Evolutionary conservation across 2,113 vertebrate genomes (phyloP).

Genomic region (Brachionichthys hirsutus): DNA sequence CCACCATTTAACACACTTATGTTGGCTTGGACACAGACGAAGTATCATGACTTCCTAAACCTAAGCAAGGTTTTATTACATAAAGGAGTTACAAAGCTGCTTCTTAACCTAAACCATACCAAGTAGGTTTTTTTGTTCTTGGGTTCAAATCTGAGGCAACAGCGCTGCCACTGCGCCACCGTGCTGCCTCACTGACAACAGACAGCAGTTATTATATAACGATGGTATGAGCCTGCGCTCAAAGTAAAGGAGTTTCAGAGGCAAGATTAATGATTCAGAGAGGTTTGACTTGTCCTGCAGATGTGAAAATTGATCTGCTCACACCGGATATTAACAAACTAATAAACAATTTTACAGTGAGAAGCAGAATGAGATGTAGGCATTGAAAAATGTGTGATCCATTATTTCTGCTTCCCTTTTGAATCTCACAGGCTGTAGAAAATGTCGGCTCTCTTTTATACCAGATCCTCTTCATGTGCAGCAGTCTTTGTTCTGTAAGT

Average conservation of each 20-base stretch:
- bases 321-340: constrained; percentile 22
- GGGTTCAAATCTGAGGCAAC: too few species aligned
- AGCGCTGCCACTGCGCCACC: too few species aligned
- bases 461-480: constrained; percentile 21
- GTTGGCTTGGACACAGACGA: too few species aligned
- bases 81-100: too few species aligned
- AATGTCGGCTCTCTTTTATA: constrained; percentile 22
- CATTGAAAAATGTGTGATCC: constrained; percentile 11
- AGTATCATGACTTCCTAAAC: too few species aligned
- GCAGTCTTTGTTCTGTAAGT: constrained; percentile 42
- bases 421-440: constrained; percentile 26
- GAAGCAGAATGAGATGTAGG: neutral
- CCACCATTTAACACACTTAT: too few species aligned
- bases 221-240: constrained; percentile 20
- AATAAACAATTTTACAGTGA: constrained; percentile 30
- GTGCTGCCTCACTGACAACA: constrained; percentile 29
- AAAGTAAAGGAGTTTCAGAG: constrained; percentile 30
- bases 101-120: too few species aligned
- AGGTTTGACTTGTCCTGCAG: constrained; percentile 25
- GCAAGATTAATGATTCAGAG: constrained; percentile 38
- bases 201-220: constrained; percentile 42
- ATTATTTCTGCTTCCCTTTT: constrained; percentile 32
- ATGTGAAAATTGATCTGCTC: constrained; percentile 24
- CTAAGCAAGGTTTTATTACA: too few species aligned
- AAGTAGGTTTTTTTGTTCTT: constrained; percentile 12